Conservation (phyloP, 2,797 vertebrate genomes). For the Monodelphis domestica region DNA sequence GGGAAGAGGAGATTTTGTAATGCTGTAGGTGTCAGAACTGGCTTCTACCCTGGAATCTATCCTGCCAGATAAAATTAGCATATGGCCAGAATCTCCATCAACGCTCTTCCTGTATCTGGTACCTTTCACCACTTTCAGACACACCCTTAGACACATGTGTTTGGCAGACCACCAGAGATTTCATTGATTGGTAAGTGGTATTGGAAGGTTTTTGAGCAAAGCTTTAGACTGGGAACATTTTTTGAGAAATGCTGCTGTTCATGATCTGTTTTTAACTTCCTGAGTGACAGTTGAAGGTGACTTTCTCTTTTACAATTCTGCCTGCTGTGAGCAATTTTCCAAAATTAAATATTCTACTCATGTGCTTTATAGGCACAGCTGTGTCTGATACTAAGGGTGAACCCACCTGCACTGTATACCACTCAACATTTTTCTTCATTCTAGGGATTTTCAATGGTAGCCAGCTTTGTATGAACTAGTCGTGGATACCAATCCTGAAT, state of each 20-base stretch:
- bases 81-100: too few species aligned
- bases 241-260: conserved; percentile 28
- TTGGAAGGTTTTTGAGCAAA: conserved; percentile 33
- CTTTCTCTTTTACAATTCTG: conserved; percentile 41
- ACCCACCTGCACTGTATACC: conserved; percentile 53
- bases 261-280: conserved; percentile 50
- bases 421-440: conserved; percentile 34
- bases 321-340: conserved; percentile 60
- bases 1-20: background rate
- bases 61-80: background rate
- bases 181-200: conserved; percentile 50
- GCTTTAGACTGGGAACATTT: conserved; percentile 54
- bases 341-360: conserved; percentile 69
- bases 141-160: conserved; percentile 44
- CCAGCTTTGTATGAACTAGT: conserved; percentile 5
- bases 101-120: background rate
- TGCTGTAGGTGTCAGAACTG: background rate
- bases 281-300: conserved; percentile 70
- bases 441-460: conserved; percentile 59
- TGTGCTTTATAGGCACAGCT: conserved; percentile 67
- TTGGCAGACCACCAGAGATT: conserved; percentile 44
- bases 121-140: background rate
- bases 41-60: background rate
- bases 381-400: conserved; percentile 65
- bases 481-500: conserved; percentile 29